Conservation (phyloP, 2,888 invertebrate genomes). For the Apamea anceps region DNA sequence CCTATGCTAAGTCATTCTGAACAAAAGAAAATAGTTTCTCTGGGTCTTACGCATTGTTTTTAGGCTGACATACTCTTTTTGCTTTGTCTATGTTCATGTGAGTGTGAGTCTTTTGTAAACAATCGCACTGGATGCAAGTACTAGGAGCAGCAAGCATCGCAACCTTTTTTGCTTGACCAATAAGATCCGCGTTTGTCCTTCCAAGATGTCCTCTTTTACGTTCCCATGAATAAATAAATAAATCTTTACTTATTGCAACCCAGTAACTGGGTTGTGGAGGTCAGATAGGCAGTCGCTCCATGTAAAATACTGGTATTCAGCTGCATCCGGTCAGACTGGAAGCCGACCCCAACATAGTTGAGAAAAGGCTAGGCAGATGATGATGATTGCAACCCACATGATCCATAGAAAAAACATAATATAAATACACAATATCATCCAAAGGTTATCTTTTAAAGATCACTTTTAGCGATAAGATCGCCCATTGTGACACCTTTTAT, state of each 20-base stretch:
- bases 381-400: no score
- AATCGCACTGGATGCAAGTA: background rate
- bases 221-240: background rate
- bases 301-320: no score
- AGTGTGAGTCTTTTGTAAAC: background rate
- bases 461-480: no score
- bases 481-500: no score
- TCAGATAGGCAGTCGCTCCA: no score
- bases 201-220: background rate
- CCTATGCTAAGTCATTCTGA: slow-evolving; percentile 2
- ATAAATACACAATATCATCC: background rate
- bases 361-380: no score
- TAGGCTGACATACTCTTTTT: background rate
- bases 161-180: background rate
- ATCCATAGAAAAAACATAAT: background rate
- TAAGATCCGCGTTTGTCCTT: background rate
- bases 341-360: no score
- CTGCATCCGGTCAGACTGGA: no score
- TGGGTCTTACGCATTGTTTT: background rate
- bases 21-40: slow-evolving; percentile 15
- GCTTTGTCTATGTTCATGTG: background rate
- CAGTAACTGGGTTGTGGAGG: no score
- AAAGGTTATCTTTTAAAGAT: no score
- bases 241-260: no score
- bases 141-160: background rate